Evolutionary conservation across 2,888 invertebrate species (phyloP), one percentile per base, ranked within the genome.

Genomic region (Sceliomorpha sp.): DNA sequence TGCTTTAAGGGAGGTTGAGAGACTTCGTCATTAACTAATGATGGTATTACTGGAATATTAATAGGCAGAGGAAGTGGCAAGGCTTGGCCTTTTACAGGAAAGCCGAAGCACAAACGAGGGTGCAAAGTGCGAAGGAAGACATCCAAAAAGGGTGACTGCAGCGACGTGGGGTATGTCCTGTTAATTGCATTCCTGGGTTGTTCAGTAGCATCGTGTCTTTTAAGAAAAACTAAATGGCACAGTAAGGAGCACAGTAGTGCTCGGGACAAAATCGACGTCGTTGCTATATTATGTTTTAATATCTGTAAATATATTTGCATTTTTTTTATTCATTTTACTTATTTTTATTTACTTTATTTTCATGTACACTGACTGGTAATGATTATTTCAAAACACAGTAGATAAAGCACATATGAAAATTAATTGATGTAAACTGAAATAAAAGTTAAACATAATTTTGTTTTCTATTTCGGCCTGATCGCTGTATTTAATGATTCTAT

Each of bases 141-240:
- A 53, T 39, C 50, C 55, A 37, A 48, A 62, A 59, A 59, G 64
- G 40, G 50, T 20, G 58, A 51, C 55, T 40, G 39, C 10, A 17
- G 17, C 31, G 58, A 27, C 53, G n/a, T n/a, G 48, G 63, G 37
- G 63, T 53, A 44, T 55, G 66, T 63, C 62, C 62, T 67, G 58
- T 77, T 83, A 82, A 83, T 83, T 81, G 75, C 83, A 80, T 84
- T 83, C 77, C 76, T 72, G 70, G 73, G 50, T 67, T 67, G 70
- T 53, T 63, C 67, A 27, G 48, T 58, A 63, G 58, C 58, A 70
- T 59, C 50, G 15, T 50, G 39, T 55, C 53, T 44, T 51, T 58
- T 37, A 42, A 59, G 58, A 67, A 67, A 71, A 62, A 70, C 44
- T 62, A 56, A 62, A 48, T 62, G 58, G 62, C 51, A 62, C 53